Evolutionary conservation across 2,113 vertebrate species (phyloP), one percentile per base, ranked within the genome.

Genomic region (Heterotis niloticus): DNA sequence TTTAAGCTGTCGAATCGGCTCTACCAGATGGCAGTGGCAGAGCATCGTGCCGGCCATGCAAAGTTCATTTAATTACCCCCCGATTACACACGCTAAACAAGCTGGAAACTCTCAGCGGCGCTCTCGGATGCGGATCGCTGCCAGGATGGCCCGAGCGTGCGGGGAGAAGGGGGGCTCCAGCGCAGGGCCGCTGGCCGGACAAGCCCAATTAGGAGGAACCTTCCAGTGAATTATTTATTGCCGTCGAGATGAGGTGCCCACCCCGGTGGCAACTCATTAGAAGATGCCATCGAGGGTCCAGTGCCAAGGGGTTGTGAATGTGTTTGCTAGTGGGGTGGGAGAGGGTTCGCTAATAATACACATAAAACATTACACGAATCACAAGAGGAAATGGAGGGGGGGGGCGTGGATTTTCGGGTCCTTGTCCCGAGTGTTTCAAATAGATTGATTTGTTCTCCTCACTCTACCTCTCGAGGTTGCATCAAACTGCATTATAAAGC

Each of bases 221-320:
- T 51, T 75, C 52, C 79, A 56, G 51, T 84, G 77, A 85, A 82
- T 82, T 64, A 83, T 83, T 85, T 82, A 84, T 82, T 78, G 67
- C 52, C 57, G 28, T 28, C 2, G 52, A 78, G 60, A 81, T 70
- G 75, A 59, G 54, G n/a, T 75, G 67, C 66, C 74, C 81, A 81
- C 74, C 44, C 81, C 79, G 81, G 82, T 82, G 75, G 72, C 73
- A 79, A 51, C 81, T 64, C 34, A 44, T 44, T 67, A 81, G 82
- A 83, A 80, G 81, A 79, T 64, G 76, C 65, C 52, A 76, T 44
- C 34, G 64, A 80, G 78, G 20, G 20, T 20, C 20, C 59, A 20
- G 59, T 62, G 59, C 59, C 59, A 20, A 59, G 34, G 34, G 34
- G 2, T 44, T 2, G 34, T 44, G 34, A 7, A 7, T 44, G 7